A percentile compares a stretch with the other conserved stretches of the same genome.
phyloP scores from a whole-genome alignment of 2,888 invertebrate genomes.

The Tribolium freemani region DNA sequence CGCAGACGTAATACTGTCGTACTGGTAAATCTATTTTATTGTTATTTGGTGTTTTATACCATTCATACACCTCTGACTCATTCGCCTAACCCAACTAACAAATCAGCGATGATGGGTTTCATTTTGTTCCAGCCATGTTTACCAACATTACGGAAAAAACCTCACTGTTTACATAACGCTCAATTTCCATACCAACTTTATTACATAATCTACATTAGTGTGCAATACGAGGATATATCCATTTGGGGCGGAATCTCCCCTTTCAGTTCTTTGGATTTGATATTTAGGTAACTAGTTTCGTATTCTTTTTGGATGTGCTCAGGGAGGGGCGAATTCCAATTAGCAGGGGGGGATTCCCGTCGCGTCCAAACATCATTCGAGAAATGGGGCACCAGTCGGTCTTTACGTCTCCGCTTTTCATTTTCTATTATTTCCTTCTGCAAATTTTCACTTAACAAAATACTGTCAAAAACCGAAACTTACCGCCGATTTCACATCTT shows the following conservation, averaged over 20 bases:
- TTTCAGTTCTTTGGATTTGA: conserved; percentile 76
- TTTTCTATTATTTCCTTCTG: conserved; percentile 79
- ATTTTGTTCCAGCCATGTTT: conserved; percentile 26
- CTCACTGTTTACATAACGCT: conserved; percentile 10
- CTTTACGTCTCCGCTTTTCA: conserved; percentile 76
- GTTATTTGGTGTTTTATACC: conserved; percentile 26
- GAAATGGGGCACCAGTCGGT: conserved; percentile 78
- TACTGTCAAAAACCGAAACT: conserved; percentile 58
- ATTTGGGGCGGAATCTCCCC: conserved; percentile 60
- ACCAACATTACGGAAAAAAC: conserved; percentile 38
- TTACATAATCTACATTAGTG: conserved; percentile 32
- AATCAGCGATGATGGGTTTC: conserved; percentile 36
- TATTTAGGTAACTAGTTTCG: conserved; percentile 76
- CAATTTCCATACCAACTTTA: conserved; percentile 22
- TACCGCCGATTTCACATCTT: conserved; percentile 79
- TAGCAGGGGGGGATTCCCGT: conserved; percentile 80
- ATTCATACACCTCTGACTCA: conserved; percentile 47
- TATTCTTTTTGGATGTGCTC: conserved; percentile 80
- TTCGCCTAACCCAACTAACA: conserved; percentile 41
- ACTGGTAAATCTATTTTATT: conserved; percentile 25
- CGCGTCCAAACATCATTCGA: conserved; percentile 86
- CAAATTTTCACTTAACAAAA: conserved; percentile 18
- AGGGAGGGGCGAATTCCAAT: conserved; percentile 88
- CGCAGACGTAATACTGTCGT: conserved; percentile 37
- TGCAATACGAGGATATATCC: conserved; percentile 41